Percentiles rank a stretch among this genome's conserved stretches.
Evolutionary conservation across 2,797 vertebrate species (phyloP).

Genomic region (Hippopotamyrus pictus): DNA sequence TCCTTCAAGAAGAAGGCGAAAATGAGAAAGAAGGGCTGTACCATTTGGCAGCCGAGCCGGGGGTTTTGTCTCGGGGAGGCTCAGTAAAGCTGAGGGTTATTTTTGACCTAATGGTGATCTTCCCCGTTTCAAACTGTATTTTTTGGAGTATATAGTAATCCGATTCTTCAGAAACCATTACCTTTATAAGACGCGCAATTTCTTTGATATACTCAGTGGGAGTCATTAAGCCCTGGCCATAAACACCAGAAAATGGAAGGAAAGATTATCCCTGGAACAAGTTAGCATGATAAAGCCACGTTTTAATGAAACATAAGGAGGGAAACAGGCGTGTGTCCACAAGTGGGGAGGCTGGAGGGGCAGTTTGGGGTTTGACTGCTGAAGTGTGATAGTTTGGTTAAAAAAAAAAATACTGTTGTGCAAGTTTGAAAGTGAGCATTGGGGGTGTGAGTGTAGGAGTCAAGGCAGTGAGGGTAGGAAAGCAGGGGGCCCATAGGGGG

Average conservation of each 20-base stretch:
- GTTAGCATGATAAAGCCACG: constrained; percentile 23
- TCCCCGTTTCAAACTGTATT: constrained; percentile 30
- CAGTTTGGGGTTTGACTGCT: neutral
- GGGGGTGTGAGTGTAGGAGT: neutral
- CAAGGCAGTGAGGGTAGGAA: neutral
- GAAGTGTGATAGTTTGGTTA: neutral
- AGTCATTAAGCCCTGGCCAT: neutral
- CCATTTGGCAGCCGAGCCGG: neutral
- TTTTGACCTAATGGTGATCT: constrained; percentile 13
- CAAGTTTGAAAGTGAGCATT: neutral
- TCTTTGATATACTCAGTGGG: neutral
- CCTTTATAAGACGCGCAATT: constrained; percentile 13
- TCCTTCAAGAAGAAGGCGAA: neutral
- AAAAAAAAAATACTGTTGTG: neutral
- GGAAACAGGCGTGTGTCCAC: neutral
- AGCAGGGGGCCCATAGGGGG: neutral
- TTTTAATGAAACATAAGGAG: neutral
- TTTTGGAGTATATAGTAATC: constrained; percentile 27
- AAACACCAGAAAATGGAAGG: constrained; percentile 21
- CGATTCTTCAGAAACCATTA: constrained; percentile 31
- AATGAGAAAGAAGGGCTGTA: neutral
- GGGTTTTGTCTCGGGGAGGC: neutral
- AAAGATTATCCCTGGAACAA: constrained; percentile 29
- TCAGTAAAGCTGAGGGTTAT: neutral
- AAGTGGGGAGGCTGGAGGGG: neutral